Base-by-base conservation (phyloP, 1,140 invertebrate species). In the Aphelinus atriplicis region DNA sequence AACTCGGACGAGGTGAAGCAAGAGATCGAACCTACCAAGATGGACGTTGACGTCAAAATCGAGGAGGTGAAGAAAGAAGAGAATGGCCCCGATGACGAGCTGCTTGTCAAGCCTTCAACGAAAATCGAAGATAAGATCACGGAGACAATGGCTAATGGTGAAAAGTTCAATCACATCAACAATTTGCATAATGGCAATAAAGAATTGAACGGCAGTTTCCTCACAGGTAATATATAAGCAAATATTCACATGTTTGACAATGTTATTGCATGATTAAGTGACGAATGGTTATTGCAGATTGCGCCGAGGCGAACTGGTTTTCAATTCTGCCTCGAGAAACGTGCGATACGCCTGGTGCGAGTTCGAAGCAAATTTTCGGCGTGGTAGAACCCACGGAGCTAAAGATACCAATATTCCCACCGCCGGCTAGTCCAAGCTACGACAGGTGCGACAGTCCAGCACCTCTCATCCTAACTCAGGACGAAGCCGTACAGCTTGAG, bases 391-490 rank as follows among this genome's bases (percentile, higher is more conserved):
- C 86, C 3, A 89, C 89, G 3, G 90, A 91, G 82, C 78, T 91
- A n/a, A 90, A 90, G 84, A 92, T 91, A 78, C 91, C 89, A 7
- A 88, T 89, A 56, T 92, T 90, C 85, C 93, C 88, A 81, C 92
- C 88, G 69, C 91, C 88, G 76, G 90, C 83, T 82, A 90, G 89
- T 86, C 90, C 83, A 43, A 90, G 77, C 7, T 93, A 92, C 73
- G 91, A 92, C 46, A 90, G 91, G 51, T 94, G 93, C 77, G 93
- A 94, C 77, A 93, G 92, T 80, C 93, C 93, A 0, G 91, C 93
- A 9, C 94, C 94, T 0, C 87, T 95, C 61, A 91, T 94, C 80
- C 91, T 95, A 85, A 93, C 93, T 1, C 90, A 91, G 1, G 94
- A 95, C 58, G 94, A 95, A 86, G 89, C 92, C 76, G 89, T 89